Percentiles rank a stretch among this genome's conserved stretches.
phyloP scores from a whole-genome alignment of 2,113 vertebrate genomes.

The Probosciger aterrimus region DNA sequence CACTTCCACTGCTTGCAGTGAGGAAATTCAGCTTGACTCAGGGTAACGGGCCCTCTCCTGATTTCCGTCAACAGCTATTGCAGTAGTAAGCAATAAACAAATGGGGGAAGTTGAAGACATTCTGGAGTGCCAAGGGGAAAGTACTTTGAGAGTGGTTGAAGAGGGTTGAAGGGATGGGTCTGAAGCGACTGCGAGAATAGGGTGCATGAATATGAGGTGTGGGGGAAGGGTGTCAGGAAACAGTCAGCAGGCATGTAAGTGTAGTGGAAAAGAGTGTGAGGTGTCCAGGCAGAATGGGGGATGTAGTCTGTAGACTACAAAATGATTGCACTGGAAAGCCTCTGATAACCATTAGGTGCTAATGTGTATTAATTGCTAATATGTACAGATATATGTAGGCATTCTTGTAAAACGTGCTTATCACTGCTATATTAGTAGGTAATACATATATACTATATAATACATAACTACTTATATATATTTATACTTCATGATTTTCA shows the following conservation, averaged over 20 bases:
- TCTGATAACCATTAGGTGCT: neutral
- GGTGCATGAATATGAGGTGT: neutral
- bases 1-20: neutral
- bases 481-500: neutral
- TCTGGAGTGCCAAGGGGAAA: neutral
- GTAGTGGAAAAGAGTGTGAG: neutral
- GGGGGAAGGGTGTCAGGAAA: neutral
- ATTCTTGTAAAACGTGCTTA: neutral
- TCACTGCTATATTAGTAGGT: neutral
- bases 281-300: neutral
- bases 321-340: neutral
- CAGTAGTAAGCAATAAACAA: neutral
- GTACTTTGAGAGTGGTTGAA: neutral
- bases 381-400: neutral
- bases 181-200: neutral
- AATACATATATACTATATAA: neutral
- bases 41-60: neutral
- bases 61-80: neutral
- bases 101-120: neutral
- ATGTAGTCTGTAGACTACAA: neutral
- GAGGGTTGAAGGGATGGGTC: neutral
- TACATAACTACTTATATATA: neutral
- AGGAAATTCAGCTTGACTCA: constrained; percentile 30
- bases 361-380: neutral
- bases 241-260: neutral